Base-by-base conservation (phyloP, 2,888 invertebrate species). In the Drosophila villosipedis region DNA sequence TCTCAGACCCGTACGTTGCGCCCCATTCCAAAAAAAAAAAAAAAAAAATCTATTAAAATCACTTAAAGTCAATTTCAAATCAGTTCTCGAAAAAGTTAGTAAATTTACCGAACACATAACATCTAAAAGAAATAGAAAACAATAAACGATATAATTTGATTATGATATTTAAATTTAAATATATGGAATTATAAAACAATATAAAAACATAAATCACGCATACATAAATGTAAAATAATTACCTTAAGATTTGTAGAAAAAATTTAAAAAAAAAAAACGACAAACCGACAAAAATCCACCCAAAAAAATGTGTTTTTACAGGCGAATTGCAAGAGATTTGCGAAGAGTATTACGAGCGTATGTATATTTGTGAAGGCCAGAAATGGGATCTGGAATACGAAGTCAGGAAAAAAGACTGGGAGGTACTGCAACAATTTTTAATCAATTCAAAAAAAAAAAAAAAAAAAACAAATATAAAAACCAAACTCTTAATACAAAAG, bases 361-460 rank as follows among this genome's bases (percentile, higher is more conserved):
- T 99, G 96, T 96, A 96, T 96, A 95, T 96, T 95, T 97, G 98
- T 96, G 99, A 99, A 96, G 97, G 98, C 95, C 98, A 98, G 95
- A 99, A 99, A 96, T 99, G 99, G 97, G 99, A 99, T 97, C 98
- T 99, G 97, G 99, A 99, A 96, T 97, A 97, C 95, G 98, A 98
- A 96, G 98, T 99, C 95, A 97, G 98, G 95, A 98, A 98, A 96
- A 98, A 98, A 96, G 99, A 99, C 95, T 98, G 97, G 96, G 99
- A 99, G 98, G 99, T 99, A 97, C 96, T 96, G 95, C 95, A 89
- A 84, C 79, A 85, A 85, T 73, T 68, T 85, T 83, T 79, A 82
- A 84, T 83, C 68, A 82, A 77, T 77, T 77, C n/a, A n/a, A n/a
- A n/a, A n/a, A n/a, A n/a, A 75, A 61, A 68, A 31, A 31, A 81